Conservation (phyloP, 1,140 invertebrate species). For the Micrasema minimum region DNA sequence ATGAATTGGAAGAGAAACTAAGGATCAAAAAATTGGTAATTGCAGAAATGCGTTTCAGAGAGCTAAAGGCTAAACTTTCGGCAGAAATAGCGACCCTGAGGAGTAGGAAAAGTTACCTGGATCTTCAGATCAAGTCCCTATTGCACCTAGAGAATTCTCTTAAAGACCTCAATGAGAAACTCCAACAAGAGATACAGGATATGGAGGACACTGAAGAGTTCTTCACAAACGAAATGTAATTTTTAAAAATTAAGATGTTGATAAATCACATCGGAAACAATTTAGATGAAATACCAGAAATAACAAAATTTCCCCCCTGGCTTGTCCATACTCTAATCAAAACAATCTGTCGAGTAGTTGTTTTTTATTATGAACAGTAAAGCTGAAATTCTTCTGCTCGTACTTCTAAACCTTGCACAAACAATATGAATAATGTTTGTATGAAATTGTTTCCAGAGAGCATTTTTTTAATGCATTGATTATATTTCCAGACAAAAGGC, state of each 20-base stretch:
- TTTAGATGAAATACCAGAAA: too few relatives aligned
- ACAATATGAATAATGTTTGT: too few relatives aligned
- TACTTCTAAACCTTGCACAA: too few relatives aligned
- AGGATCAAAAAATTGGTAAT: constrained; percentile 25
- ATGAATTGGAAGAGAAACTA: constrained; percentile 22
- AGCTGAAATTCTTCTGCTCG: too few relatives aligned
- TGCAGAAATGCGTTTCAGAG: not conserved
- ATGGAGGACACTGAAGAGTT: constrained; percentile 29
- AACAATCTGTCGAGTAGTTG: too few relatives aligned
- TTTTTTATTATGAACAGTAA: too few relatives aligned
- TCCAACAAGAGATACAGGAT: not conserved
- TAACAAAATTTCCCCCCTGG: too few relatives aligned
- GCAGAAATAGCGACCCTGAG: constrained; percentile 7
- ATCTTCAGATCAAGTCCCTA: constrained; percentile 20
- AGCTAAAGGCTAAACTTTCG: constrained; percentile 30
- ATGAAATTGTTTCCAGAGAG: too few relatives aligned
- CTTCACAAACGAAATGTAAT: constrained; percentile 37
- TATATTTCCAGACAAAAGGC: constrained; percentile 23
- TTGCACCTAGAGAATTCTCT: constrained; percentile 20
- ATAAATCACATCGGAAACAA: too few relatives aligned
- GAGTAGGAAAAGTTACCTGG: constrained; percentile 23
- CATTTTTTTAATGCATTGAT: not conserved
- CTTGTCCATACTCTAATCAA: too few relatives aligned
- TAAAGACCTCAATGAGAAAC: constrained; percentile 25
- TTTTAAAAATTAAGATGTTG: too few relatives aligned